These are phyloP conservation scores for Cyanoramphus novaezelandiae DNA, from an alignment of 2,113 vertebrate species.

Conservation along the genomic window DNA sequence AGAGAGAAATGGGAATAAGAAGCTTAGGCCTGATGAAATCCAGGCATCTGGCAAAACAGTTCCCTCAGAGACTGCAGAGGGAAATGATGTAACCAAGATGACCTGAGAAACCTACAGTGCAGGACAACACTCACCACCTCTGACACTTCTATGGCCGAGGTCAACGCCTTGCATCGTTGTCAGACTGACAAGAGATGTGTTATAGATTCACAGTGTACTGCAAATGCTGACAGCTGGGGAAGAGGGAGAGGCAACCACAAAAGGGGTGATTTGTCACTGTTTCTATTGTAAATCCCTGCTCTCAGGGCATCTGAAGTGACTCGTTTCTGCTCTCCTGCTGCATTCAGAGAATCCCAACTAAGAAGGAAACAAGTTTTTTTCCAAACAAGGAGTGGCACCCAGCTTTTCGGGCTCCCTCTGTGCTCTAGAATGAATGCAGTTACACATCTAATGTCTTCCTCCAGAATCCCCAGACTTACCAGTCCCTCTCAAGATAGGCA, in stretches of 20 bases:
- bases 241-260: background rate
- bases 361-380: background rate
- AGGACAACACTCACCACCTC: background rate
- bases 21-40: conserved; percentile 19
- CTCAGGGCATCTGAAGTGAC: background rate
- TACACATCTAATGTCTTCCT: background rate
- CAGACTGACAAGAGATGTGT: background rate
- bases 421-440: background rate
- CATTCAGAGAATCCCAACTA: background rate
- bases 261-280: background rate
- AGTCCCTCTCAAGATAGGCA: background rate
- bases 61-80: background rate
- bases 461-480: background rate
- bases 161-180: background rate
- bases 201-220: background rate
- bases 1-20: conserved; percentile 5
- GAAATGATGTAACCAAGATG: background rate
- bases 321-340: background rate
- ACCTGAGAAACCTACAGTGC: background rate
- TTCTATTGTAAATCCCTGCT: background rate
- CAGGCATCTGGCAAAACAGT: conserved; percentile 4
- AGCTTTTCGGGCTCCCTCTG: background rate
- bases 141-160: background rate
- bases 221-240: background rate
- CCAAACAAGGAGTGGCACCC: background rate